Evolutionary conservation across 2,888 invertebrate species (phyloP), one percentile per base, ranked within the genome.

Genomic region (Agonopterix alstromeriana): DNA sequence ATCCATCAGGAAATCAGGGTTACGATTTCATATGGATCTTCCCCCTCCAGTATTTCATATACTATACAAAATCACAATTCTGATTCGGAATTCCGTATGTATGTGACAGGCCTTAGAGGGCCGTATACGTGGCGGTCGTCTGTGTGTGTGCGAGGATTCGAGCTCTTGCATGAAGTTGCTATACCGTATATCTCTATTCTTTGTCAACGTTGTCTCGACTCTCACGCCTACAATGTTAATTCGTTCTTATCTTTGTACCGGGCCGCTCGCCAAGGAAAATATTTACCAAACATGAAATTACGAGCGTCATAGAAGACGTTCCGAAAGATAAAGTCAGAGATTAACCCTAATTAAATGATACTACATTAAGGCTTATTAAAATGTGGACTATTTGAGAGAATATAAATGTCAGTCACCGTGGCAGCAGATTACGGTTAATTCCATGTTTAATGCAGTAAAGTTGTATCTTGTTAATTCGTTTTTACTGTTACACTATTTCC

Each of bases 281-380:
- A 85, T 86, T 86, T 82, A 84, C 82, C 61, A 74, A 80, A 79
- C 70, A 81, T 65, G 69, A 70, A 77, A 70, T 78, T 72, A 80
- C 69, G 64, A 57, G 69, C 70, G 64, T 61, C 58, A 57, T 60
- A 56, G 63, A 64, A 72, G 75, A 73, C 73, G 65, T 69, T 62
- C 61, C 60, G 65, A 50, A 56, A 76, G 85, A 85, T 84, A 81
- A 82, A 58, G 53, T 49, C 38, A 17, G 50, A 73, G 86, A 85
- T 85, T 82, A 79, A 63, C 61, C 65, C 74, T 82, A 84, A 85
- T 83, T 82, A 84, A 80, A 69, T 60, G 60, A 67, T 70, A 69
- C 71, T 69, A 70, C 67, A 65, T 66, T 74, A 68, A 60, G 55
- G 56, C 67, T 75, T 77, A 73, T 65, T 68, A 65, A 62, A 66